Conservation (phyloP, 2,113 vertebrate genomes). For the Notarius quadriscutis region DNA sequence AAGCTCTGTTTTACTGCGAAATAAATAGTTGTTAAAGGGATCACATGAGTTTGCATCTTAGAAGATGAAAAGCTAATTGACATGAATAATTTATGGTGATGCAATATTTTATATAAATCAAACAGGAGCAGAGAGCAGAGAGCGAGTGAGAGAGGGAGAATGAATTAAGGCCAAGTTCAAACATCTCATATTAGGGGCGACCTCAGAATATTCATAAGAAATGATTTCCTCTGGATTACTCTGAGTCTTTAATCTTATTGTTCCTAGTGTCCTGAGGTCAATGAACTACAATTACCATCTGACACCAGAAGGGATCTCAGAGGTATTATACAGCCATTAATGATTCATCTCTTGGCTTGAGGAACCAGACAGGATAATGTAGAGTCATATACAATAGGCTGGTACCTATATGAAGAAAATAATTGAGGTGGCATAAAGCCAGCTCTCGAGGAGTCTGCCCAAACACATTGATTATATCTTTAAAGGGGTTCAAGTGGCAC, state of each 20-base stretch:
- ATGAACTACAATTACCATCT: slow-evolving; percentile 67
- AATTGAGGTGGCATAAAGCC: slow-evolving; percentile 23
- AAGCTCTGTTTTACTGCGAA: slow-evolving; percentile 86
- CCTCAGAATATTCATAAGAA: slow-evolving; percentile 68
- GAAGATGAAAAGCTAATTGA: slow-evolving; percentile 88
- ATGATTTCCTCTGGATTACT: slow-evolving; percentile 63
- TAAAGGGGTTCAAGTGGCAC: slow-evolving; percentile 25
- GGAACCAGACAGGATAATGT: slow-evolving; percentile 19
- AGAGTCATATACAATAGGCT: slow-evolving; percentile 8
- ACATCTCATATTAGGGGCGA: slow-evolving; percentile 56
- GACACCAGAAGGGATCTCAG: slow-evolving; percentile 65
- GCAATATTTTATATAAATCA: slow-evolving; percentile 75
- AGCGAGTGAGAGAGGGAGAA: slow-evolving; percentile 23
- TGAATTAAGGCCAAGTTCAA: slow-evolving; percentile 71
- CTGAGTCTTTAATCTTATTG: slow-evolving; percentile 66
- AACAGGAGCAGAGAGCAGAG: slow-evolving; percentile 62
- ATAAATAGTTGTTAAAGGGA: slow-evolving; percentile 94
- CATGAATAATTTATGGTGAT: slow-evolving; percentile 77
- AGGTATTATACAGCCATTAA: slow-evolving; percentile 64
- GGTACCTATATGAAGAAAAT: slow-evolving; percentile 43
- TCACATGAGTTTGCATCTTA: slow-evolving; percentile 86
- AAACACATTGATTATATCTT: slow-evolving; percentile 32
- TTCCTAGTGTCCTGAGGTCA: slow-evolving; percentile 71
- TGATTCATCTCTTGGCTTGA: slow-evolving; percentile 44
- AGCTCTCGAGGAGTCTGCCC: neutral